These are phyloP conservation scores for Melanotaenia trifasciata DNA, from an alignment of 2,797 vertebrate species.

Conservation along the genomic window DNA sequence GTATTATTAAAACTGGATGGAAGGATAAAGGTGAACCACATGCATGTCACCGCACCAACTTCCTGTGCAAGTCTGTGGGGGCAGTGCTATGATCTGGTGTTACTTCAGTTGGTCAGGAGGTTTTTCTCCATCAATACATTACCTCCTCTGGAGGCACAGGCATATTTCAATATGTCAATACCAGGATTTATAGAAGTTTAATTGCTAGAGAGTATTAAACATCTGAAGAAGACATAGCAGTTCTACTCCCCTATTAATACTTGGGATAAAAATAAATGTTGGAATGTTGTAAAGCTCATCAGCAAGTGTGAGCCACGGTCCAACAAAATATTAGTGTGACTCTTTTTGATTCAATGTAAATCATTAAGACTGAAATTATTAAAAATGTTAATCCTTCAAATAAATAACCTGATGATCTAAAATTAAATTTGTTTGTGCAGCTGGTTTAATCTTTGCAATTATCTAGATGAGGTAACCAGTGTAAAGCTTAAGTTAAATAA, in stretches of 20 bases:
- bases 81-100: too few species aligned
- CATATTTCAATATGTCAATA: background rate
- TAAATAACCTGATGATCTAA: background rate
- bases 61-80: too few species aligned
- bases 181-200: too few species aligned
- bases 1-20: too few species aligned
- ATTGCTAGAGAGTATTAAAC: too few species aligned
- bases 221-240: too few species aligned
- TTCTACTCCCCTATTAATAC: background rate
- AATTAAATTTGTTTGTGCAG: background rate
- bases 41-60: too few species aligned
- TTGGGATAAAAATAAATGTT: background rate
- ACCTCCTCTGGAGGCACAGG: background rate
- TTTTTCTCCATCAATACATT: background rate
- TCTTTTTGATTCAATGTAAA: background rate
- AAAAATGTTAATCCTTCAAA: background rate
- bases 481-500: background rate
- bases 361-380: background rate
- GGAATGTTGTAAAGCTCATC: background rate
- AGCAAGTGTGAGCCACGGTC: background rate
- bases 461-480: background rate
- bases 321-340: too few species aligned
- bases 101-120: too few species aligned
- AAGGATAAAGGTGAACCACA: too few species aligned
- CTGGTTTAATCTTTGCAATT: background rate